phyloP scores from a whole-genome alignment of 2,113 vertebrate species.

The Muntiacus muntjak region DNA sequence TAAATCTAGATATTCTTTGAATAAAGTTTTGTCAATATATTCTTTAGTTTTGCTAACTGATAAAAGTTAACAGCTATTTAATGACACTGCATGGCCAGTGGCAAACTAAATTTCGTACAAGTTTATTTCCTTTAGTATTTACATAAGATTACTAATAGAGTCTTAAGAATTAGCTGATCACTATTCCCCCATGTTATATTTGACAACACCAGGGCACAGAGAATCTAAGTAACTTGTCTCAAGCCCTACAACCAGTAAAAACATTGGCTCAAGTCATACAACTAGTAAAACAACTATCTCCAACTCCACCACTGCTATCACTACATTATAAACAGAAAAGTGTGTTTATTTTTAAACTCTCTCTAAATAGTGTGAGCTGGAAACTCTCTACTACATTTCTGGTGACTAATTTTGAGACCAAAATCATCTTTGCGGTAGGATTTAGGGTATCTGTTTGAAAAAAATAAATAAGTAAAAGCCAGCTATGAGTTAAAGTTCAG shows the following conservation, averaged over 20 bases:
- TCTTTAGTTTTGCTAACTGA: background rate
- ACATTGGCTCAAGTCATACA: no score
- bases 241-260: background rate
- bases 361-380: background rate
- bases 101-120: background rate
- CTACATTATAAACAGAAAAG: background rate
- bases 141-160: background rate
- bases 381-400: background rate
- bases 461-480: background rate
- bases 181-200: background rate
- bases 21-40: background rate
- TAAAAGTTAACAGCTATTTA: background rate
- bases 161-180: background rate
- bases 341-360: background rate
- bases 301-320: background rate
- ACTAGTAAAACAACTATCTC: background rate
- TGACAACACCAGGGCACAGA: background rate
- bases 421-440: background rate
- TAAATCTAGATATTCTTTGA: background rate
- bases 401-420: background rate
- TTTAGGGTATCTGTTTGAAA: background rate
- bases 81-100: background rate
- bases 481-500: background rate
- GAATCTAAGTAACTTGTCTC: background rate
- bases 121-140: background rate